Evolutionary conservation across 2,113 vertebrate genomes (phyloP).

Genomic region (Haliaeetus leucogaster): DNA sequence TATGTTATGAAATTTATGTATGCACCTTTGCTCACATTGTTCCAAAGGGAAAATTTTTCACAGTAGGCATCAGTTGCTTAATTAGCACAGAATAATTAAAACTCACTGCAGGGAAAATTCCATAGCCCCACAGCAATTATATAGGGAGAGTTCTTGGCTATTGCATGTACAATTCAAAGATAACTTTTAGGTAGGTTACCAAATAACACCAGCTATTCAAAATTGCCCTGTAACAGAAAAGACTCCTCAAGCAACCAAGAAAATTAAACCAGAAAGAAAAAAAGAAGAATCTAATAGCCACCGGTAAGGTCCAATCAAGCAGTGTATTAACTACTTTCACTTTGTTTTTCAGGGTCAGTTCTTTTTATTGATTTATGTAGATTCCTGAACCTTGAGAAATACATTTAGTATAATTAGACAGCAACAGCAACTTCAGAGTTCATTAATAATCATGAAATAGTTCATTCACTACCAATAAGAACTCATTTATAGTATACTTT

Average conservation of each 20-base stretch:
- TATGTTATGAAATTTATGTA: slow-evolving; percentile 64
- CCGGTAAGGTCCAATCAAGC: background rate
- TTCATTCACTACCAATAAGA: background rate
- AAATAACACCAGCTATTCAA: background rate
- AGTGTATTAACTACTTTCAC: slow-evolving; percentile 16
- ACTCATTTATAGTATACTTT: background rate
- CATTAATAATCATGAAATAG: slow-evolving; percentile 9
- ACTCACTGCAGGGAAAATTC: slow-evolving; percentile 63
- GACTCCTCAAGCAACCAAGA: background rate
- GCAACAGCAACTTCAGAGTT: background rate
- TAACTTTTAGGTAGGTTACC: slow-evolving; percentile 1
- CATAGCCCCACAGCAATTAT: slow-evolving; percentile 31
- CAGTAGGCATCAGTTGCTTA: slow-evolving; percentile 63
- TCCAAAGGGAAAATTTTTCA: slow-evolving; percentile 64
- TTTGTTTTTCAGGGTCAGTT: slow-evolving; percentile 22
- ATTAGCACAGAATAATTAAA: slow-evolving; percentile 72
- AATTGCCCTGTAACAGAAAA: background rate
- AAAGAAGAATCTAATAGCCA: background rate
- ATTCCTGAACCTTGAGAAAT: slow-evolving; percentile 16
- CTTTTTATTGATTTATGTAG: slow-evolving; percentile 26
- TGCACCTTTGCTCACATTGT: slow-evolving; percentile 60
- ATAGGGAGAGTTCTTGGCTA: slow-evolving; percentile 9
- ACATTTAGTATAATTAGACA: slow-evolving; percentile 25
- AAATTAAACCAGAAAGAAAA: background rate
- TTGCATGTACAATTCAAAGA: background rate